Evolutionary conservation across 2,113 vertebrate genomes (phyloP).

Genomic region (Stegostoma tigrinum): DNA sequence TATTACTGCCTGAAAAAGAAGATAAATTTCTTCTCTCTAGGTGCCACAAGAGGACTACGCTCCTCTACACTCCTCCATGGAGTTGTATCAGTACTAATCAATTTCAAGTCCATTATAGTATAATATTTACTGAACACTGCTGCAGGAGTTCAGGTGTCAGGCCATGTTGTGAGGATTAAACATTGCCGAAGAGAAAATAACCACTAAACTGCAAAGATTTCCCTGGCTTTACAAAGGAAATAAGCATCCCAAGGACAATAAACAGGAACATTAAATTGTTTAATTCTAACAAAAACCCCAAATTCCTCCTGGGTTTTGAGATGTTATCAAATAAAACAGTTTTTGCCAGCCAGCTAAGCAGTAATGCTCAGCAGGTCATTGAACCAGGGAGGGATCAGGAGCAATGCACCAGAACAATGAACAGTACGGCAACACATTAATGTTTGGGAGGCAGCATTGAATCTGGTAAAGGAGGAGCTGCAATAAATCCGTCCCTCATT

Average conservation of each 20-base stretch:
- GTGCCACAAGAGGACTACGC: too few relatives aligned
- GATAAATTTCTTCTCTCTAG: too few relatives aligned
- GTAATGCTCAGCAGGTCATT: background rate
- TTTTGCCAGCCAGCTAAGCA: background rate
- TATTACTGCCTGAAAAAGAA: too few relatives aligned
- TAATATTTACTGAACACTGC: background rate
- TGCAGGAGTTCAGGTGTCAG: background rate
- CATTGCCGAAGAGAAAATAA: background rate
- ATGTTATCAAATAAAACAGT: background rate
- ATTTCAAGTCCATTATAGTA: background rate
- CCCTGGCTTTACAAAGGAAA: background rate
- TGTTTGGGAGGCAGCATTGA: background rate
- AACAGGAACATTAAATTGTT: background rate
- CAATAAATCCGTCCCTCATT: background rate
- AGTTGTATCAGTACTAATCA: background rate
- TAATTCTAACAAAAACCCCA: background rate
- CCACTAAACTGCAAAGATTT: background rate
- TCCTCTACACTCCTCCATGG: too few relatives aligned
- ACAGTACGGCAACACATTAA: background rate
- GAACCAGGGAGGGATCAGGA: background rate
- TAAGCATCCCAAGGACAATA: background rate
- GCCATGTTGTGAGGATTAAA: background rate
- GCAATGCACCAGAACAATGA: background rate
- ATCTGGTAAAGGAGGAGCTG: background rate
- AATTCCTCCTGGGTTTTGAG: background rate